Conservation (phyloP, 2,113 vertebrate species). For the Ammodramus savannarum region DNA sequence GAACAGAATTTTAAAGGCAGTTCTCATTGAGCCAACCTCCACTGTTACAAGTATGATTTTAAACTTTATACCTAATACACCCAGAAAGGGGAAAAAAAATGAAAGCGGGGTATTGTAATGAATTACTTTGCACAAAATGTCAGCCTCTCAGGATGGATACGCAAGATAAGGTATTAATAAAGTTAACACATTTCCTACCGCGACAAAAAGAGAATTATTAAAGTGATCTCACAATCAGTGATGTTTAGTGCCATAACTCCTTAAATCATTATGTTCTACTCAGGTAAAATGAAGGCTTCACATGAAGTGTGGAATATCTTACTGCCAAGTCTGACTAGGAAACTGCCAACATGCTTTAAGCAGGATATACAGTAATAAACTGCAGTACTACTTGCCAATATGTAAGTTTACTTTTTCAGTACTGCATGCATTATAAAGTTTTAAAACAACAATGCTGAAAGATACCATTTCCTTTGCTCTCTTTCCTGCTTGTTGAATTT, state of each 20-base stretch:
- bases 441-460: not conserved
- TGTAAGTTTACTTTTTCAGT: not conserved
- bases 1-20: not conserved
- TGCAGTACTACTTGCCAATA: not conserved
- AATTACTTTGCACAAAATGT: slow-evolving; percentile 7
- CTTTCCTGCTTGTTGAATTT: not conserved
- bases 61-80: not conserved
- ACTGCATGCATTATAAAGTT: not conserved
- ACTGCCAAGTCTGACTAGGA: not conserved
- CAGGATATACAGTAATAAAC: not conserved
- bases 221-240: not conserved
- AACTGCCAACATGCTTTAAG: not conserved
- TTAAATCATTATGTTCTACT: not conserved
- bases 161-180: slow-evolving; percentile 37
- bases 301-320: not conserved
- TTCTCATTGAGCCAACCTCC: not conserved
- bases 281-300: not conserved
- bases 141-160: not conserved
- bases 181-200: not conserved
- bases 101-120: not conserved
- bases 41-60: not conserved
- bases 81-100: not conserved
- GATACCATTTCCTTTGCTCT: not conserved
- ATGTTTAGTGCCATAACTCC: not conserved
- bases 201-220: slow-evolving; percentile 31